Base-by-base conservation (phyloP, 2,797 vertebrate species). In the Enteromius unitaeniatus region DNA sequence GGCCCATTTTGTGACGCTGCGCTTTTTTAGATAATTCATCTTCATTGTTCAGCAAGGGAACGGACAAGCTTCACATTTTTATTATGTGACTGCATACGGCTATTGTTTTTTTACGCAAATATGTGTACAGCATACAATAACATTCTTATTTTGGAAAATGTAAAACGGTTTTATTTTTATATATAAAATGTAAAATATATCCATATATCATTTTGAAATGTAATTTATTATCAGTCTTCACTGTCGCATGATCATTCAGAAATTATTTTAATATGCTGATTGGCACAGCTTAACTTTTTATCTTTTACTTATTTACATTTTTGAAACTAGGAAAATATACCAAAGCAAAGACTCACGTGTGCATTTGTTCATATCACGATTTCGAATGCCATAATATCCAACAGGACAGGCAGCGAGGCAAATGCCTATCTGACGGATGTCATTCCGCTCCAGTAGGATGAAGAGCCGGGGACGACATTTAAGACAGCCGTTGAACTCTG, bases 391-490 rank as follows among this genome's bases (percentile, higher is more conserved):
- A 0, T 97, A 99, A 93, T 99, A 99, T 86, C 98, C 98, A 89
- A 96, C 88, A 0, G 98, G 98, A 88, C 98, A 99, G 82, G 98
- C 98, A 0, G 97, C 96, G 78, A 99, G 94, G 92, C 98, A 99
- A 86, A 99, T 94, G 47, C 97, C 97, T 7, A 95, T 97, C 91
- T 99, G 97, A 58, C 97, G 96, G 90, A 99, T 99, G 90, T 99
- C 97, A 15, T 96, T 99, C 84, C 98, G 94, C 94, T 99, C 97
- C 94, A 99, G 93, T 84, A 97, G 96, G 91, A 99, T 99, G 94
- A 99, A 99, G 91, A 99, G 97, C 74, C 97, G 97, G 73, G 98
- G 96, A n/a, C 95, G 97, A 78, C 98, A 99, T 93, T 97, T 97
- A 87, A 98, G 95, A 92, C 98, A 99, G 90, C 98, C 98, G 3